Base-by-base conservation (phyloP, 2,888 invertebrate species). In the Elysia crispata region DNA sequence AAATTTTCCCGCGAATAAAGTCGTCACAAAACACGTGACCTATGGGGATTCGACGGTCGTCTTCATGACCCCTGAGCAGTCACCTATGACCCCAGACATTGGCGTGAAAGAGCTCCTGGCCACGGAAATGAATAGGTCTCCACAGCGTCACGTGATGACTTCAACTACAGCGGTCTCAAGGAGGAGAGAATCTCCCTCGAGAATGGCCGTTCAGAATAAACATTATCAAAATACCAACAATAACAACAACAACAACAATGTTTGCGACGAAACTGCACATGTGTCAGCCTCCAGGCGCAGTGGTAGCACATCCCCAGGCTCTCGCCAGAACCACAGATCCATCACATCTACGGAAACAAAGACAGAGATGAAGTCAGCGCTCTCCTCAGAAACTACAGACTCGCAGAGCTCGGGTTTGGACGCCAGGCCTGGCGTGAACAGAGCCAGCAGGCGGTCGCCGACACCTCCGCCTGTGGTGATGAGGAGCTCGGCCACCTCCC, bases 1-100 rank as follows among this genome's bases (percentile, higher is more conserved):
- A 18, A 79, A 67, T 33, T 0, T 54, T 30, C 11, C 74, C 74
- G 74, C 73, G 66, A 66, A 67, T 67, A 79, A 79, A 41, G 18
- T 57, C 13, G 49, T 54, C 23, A 74, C 64, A 23, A 66, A 31
- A 23, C 67, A 79, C 79, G 79, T 74, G 74, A 74, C 79, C 28
- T 67, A 74, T 30, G 67, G 57, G 5, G 78, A 49, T n/a, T 50
- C 73, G 18, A 73, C 49, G 20, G n/a, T 64, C n/a, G 73, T 60
- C 11, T 15, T 73, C 31, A 31, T 64, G 49, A 25, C 79, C 1
- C 54, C 67, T 11, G 30, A 54, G 28, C 23, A 31, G n/a, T 54
- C 66, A 18, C 57, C 57, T 3, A 41, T 20, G 20, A 57, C 33
- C 23, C 74, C 33, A 0, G 67, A 67, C 54, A 50, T 15, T 15